Evolutionary conservation across 1,140 invertebrate species (phyloP), one percentile per base, ranked within the genome.

Genomic region (Drosophila parvula): DNA sequence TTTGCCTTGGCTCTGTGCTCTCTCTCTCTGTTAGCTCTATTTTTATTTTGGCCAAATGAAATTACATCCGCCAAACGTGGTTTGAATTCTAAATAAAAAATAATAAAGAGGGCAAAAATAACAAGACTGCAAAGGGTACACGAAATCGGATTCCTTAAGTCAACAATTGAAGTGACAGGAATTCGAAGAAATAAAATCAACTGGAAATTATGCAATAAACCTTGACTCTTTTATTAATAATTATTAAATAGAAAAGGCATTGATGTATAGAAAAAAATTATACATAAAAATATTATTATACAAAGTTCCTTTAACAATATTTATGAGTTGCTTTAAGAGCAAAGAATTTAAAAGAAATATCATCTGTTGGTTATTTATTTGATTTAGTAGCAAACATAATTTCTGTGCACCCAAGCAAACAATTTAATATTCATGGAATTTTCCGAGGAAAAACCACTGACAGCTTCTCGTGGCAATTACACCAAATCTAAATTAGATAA

Each of bases 21-120:
- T 12, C 28, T 14, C 28, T 36, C 14, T 27, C 16, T 22, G n/a
- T 14, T 45, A 34, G 48, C 32, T 53, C 28, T 22, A 28, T 68
- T 62, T 53, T 28, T 41, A 44, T 58, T 67, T 48, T 55, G 41
- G 5, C 45, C 40, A 63, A 61, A 50, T 76, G 62, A 44, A 81
- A 60, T 44, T 64, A 76, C 63, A 77, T 70, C 55, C 64, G 51
- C 40, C 51, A 80, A 81, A 80, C 78, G 78, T 81, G 78, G 60
- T 40, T 70, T 38, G 78, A 58, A 76, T 80, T 70, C 30, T 16
- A 34, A 44, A 50, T 32, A 47, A 61, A 58, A 57, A 3, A 44
- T 36, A 28, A 36, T 12, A 12, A 34, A 28, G 9, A 5, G 11
- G 4, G 27, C 5, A 62, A n/a, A 56, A 40, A 58, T n/a, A 59